Percentiles rank a stretch among this genome's conserved stretches.
phyloP scores from a whole-genome alignment of 2,113 vertebrate species.

The Phoenicopterus ruber region DNA sequence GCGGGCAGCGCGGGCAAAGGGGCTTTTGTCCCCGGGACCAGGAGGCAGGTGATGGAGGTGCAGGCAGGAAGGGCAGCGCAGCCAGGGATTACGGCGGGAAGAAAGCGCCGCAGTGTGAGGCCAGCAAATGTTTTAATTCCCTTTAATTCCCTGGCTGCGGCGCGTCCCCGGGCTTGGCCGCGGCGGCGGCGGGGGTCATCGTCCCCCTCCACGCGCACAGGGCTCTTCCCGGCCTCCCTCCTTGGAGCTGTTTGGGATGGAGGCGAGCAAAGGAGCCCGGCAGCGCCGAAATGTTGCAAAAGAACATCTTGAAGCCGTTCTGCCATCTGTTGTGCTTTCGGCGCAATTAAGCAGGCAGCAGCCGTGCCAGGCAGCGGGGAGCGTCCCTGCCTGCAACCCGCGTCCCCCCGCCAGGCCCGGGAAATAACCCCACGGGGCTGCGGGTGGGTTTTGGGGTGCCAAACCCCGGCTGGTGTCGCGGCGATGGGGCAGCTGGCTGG shows the following conservation, averaged over 20 bases:
- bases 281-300: not conserved
- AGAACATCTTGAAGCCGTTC: slow-evolving; percentile 48
- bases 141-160: not conserved
- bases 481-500: not conserved
- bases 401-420: not conserved
- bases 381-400: not conserved
- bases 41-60: not conserved
- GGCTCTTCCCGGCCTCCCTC: not conserved
- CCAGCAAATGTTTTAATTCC: slow-evolving; percentile 55
- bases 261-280: not conserved
- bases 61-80: not conserved
- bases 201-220: fast-evolving
- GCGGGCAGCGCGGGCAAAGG: not conserved
- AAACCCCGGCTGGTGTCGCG: not conserved
- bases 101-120: not conserved
- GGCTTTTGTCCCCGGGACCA: not conserved
- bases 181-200: fast-evolving
- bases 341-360: slow-evolving; percentile 54
- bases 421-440: not conserved
- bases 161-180: fast-evolving
- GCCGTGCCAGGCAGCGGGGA: not conserved
- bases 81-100: not conserved
- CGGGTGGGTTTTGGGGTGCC: not conserved
- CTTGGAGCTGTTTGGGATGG: not conserved
- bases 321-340: slow-evolving; percentile 60